A percentile compares a stretch with the other conserved stretches of the same genome.
Conservation (phyloP, 1,140 invertebrate genomes). For the Plodia interpunctella region DNA sequence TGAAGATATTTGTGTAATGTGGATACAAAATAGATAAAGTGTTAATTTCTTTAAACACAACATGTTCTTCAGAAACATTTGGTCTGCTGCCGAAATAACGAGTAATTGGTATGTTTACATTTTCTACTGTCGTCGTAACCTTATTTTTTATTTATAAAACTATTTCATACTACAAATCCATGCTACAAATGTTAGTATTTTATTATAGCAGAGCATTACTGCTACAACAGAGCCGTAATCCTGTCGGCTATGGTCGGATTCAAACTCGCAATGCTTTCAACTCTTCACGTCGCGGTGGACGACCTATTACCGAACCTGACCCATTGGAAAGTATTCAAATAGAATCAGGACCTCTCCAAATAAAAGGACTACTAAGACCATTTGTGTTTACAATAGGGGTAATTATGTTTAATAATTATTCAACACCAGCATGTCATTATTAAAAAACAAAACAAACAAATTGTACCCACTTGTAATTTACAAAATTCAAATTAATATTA, state of each 20-base stretch:
- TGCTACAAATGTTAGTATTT: not conserved
- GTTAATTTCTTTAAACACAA: constrained; percentile 20
- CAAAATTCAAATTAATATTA: too few species aligned
- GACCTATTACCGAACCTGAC: constrained; percentile 37
- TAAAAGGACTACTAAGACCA: constrained; percentile 79
- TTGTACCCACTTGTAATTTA: too few species aligned
- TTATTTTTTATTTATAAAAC: constrained; percentile 1
- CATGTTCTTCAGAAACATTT: constrained; percentile 66
- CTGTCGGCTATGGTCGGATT: constrained; percentile 35
- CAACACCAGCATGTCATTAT: not conserved
- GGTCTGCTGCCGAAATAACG: constrained; percentile 47
- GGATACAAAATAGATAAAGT: not conserved
- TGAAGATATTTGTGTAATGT: constrained; percentile 1
- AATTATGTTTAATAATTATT: constrained; percentile 36
- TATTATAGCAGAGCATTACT: constrained; percentile 51
- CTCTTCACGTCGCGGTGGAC: constrained; percentile 37
- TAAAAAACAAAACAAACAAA: too few species aligned
- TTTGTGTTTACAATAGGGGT: constrained; percentile 84
- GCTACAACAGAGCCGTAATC: constrained; percentile 29
- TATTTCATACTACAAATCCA: not conserved
- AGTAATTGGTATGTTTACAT: constrained; percentile 44
- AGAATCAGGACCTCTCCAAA: constrained; percentile 59
- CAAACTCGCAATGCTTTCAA: constrained; percentile 54
- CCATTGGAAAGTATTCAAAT: constrained; percentile 48
- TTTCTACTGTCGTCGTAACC: not conserved